Evolutionary conservation across 2,797 vertebrate species (phyloP).

Genomic region (Thripadectes ignobilis): DNA sequence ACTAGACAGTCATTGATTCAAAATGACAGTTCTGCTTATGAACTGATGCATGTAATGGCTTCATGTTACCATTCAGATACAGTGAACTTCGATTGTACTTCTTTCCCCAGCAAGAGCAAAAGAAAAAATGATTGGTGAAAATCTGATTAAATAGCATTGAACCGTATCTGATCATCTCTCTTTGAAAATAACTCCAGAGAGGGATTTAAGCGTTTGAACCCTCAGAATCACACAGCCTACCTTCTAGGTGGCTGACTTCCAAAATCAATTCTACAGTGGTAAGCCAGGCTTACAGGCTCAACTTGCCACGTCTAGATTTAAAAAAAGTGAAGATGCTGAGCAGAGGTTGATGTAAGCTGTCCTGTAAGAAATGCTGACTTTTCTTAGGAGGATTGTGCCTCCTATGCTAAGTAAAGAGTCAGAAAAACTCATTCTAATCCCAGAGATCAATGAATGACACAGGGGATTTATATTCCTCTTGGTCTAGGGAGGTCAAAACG

Average conservation of each 20-base stretch:
- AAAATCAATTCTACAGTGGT: slow-evolving; percentile 14
- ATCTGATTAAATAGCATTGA: slow-evolving; percentile 7
- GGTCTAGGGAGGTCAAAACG: neutral
- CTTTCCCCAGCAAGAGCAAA: neutral
- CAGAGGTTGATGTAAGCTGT: neutral
- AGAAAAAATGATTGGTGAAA: neutral
- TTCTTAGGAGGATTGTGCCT: neutral
- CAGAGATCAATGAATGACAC: neutral
- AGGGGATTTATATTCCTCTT: neutral
- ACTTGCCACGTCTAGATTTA: neutral
- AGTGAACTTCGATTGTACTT: neutral
- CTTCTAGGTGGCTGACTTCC: neutral
- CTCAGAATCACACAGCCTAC: neutral
- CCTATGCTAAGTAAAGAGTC: neutral
- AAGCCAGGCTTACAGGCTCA: neutral
- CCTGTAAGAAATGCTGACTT: neutral
- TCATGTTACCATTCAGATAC: neutral
- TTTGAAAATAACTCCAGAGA: neutral
- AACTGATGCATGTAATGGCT: neutral
- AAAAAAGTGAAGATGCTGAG: neutral
- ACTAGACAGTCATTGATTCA: neutral
- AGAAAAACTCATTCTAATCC: neutral
- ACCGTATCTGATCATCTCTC: neutral
- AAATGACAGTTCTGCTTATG: neutral
- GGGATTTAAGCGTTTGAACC: neutral